Evolutionary conservation across 2,113 vertebrate species (phyloP), one percentile per base, ranked within the genome.

Genomic region (Steatornis caripensis): DNA sequence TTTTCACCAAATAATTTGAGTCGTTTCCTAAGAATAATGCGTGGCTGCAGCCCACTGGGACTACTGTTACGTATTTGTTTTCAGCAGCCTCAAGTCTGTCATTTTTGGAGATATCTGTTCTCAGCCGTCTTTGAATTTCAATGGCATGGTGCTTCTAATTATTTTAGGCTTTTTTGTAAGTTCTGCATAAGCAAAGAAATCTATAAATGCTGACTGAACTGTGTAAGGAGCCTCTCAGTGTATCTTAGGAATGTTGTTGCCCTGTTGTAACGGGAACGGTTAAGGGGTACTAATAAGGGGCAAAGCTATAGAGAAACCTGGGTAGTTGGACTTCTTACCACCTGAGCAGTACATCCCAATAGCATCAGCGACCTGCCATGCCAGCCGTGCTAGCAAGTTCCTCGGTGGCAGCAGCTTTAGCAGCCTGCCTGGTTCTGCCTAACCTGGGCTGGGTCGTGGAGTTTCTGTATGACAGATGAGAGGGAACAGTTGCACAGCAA

Each of bases 1-100:
- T 91, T 75, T 95, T 74, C 58, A 60, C 68, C 65, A 78, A 96
- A 92, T 91, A 77, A 95, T 88, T 87, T 96, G 71, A 66, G 43
- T 91, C 69, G 15, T 89, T 95, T 90, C 71, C 80, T 65, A 85
- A 95, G 48, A 96, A 87, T 84, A 92, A 88, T 68, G 43, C 64
- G 53, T 83, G 80, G n/a, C 75, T 94, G 43, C 66, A 93, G 79
- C 43, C 26, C 39, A 57, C 29, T 72, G 18, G 32, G 91, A 71
- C 84, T 85, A 43, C 30, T 57, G n/a, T 61, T 89, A 43, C 16
- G 9, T 79, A 30, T 2, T n/a, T 87, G 22, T 86, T 95, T 94
- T 87, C 55, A 92, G 64, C 76, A 95, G 55, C 30, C 39, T 86
- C 41, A 55, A 39, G 60, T 41, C 91, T 89, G n/a, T 84, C 34